Evolutionary conservation across 2,113 vertebrate genomes (phyloP), one percentile per base, ranked within the genome.

Genomic region (Microtus richardsoni): DNA sequence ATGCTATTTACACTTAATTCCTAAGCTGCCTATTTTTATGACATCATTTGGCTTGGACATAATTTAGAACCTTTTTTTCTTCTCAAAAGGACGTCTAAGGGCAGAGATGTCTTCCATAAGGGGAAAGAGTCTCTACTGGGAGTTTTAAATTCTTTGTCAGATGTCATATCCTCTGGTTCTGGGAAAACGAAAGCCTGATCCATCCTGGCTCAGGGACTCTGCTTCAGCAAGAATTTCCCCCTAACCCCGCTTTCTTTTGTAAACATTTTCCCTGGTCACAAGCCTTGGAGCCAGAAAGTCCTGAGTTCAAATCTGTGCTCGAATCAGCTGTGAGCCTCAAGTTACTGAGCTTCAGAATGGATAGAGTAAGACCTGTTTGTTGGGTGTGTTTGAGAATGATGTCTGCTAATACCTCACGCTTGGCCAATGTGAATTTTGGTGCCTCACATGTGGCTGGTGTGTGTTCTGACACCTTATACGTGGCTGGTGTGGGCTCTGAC

Each of bases 231-330:
- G 3, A 60, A 39, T 36, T 24, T 39, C 8, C 8, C 12, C 13
- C n/a, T 0, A 19, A 19, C 39, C 30, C 91, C 22, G 19, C 54
- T n/a, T 3, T 4, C 24, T 47, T 33, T 6, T 5, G 2, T 5
- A 44, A 64, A 12, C 10, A 28, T 78, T 74, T 77, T 89, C 60
- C 58, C 93, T 58, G 84, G 60, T 82, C 47, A 36, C 3, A 1
- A 39, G 33, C 44, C 17, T 70, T 26, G 30, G 24, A 90, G 36
- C 12, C 70, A 78, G 12, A 30, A 19, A 58, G 54, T 75, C 11
- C 24, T 73, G 54, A 6, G 2, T 73, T 78, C 11, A 33, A 39
- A 70, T 14, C 12, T 83, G 33, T 93, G 33, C 7, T 88, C 2
- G 16, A 10, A 9, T 21, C 39, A 54, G 24, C 12, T 39, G n/a